Conservation (phyloP, 2,888 invertebrate genomes). For the Folsomia manolachei region DNA sequence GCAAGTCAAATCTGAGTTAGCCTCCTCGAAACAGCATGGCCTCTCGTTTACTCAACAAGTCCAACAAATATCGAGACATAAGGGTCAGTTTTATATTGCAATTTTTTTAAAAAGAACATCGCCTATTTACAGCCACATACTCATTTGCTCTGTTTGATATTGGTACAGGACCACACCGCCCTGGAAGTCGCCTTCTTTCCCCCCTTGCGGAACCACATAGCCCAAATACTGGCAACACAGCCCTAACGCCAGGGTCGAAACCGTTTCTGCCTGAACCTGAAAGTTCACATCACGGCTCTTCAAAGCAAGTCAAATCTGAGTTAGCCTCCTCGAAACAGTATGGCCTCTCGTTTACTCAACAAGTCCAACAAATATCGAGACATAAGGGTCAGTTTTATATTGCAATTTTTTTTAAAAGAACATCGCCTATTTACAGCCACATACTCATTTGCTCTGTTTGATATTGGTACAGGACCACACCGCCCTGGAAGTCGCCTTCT, state of each 20-base stretch:
- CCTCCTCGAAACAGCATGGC: constrained; percentile 55
- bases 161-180: too few species aligned
- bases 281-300: constrained; percentile 22
- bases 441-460: too few species aligned
- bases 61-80: constrained; percentile 73
- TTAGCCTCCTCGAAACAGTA: constrained; percentile 33
- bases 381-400: constrained; percentile 61
- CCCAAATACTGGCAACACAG: constrained; percentile 56
- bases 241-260: neutral
- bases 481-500: constrained; percentile 61
- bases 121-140: too few species aligned
- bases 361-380: constrained; percentile 79
- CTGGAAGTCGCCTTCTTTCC: constrained; percentile 58
- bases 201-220: constrained; percentile 67
- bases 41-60: constrained; percentile 90
- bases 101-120: too few species aligned
- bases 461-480: too few species aligned
- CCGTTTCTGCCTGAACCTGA: neutral
- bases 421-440: too few species aligned
- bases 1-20: constrained; percentile 23
- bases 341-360: constrained; percentile 86
- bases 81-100: too few species aligned
- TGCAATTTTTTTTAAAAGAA: too few species aligned
- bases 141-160: too few species aligned
- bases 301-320: constrained; percentile 27